Percentiles rank a stretch among this genome's conserved stretches.
These are phyloP conservation scores for Triplophysa dalaica DNA, from an alignment of 2,113 vertebrate genomes.

Conservation along the genomic window DNA sequence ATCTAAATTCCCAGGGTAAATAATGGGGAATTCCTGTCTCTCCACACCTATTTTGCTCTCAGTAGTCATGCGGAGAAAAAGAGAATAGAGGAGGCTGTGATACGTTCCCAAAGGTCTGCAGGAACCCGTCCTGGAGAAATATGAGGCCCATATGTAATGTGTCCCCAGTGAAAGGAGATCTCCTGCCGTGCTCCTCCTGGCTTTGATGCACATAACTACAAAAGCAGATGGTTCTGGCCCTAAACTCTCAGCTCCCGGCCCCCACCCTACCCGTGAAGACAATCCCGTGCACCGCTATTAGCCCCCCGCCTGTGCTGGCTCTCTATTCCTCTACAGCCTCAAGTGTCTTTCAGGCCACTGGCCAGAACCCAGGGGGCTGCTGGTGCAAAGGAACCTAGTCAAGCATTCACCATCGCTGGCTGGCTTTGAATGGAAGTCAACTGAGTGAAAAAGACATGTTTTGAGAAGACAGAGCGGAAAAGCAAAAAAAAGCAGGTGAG, in stretches of 20 bases:
- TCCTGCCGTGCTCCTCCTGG: conserved; percentile 75
- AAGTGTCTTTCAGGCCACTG: conserved; percentile 57
- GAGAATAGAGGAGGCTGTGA: conserved; percentile 61
- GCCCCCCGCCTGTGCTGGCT: conserved; percentile 73
- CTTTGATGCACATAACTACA: conserved; percentile 76
- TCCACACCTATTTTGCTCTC: conserved; percentile 58
- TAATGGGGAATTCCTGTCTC: conserved; percentile 63
- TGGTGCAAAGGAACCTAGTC: conserved; percentile 71
- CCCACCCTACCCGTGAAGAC: conserved; percentile 65
- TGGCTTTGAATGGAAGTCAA: conserved; percentile 75
- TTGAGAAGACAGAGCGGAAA: conserved; percentile 65
- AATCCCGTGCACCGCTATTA: conserved; percentile 73
- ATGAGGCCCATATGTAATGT: conserved; percentile 75
- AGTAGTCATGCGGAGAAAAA: conserved; percentile 65
- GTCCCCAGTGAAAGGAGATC: conserved; percentile 69
- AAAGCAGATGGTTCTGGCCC: conserved; percentile 78
- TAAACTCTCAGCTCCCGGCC: conserved; percentile 60
- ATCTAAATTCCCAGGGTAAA: conserved; percentile 69
- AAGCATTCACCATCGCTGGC: conserved; percentile 73
- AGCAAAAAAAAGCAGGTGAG: conserved; percentile 62
- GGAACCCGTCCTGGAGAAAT: conserved; percentile 70
- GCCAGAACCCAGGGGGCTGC: conserved; percentile 67
- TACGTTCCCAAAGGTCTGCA: conserved; percentile 63
- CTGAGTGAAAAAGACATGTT: conserved; percentile 73
- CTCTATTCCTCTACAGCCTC: conserved; percentile 47